Evolutionary conservation across 1,140 invertebrate genomes (phyloP).

Genomic region (Parasteatoda tepidariorum): DNA sequence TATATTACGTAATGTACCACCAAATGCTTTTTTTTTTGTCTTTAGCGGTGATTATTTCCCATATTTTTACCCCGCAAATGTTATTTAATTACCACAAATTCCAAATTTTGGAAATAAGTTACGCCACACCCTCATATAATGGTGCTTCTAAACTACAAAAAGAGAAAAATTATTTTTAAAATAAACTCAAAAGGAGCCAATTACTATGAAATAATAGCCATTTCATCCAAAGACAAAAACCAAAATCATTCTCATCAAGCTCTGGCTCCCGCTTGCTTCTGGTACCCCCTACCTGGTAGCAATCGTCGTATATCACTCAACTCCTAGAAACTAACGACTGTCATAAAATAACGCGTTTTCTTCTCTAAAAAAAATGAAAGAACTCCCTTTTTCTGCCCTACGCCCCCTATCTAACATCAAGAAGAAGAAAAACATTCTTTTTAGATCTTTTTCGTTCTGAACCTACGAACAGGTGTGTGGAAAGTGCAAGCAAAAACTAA

Average conservation of each 20-base stretch:
- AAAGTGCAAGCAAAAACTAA: constrained; percentile 48
- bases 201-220: neutral
- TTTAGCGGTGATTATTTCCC: too few relatives aligned
- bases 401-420: constrained; percentile 24
- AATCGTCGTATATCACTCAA: constrained; percentile 54
- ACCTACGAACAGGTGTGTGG: constrained; percentile 36
- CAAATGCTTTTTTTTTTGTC: too few relatives aligned
- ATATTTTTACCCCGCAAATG: too few relatives aligned
- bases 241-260: constrained; percentile 14
- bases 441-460: neutral
- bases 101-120: too few relatives aligned
- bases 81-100: too few relatives aligned
- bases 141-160: neutral
- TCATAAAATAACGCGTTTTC: constrained; percentile 57
- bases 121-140: too few relatives aligned
- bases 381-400: neutral
- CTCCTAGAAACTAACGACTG: constrained; percentile 43
- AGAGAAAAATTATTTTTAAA: neutral
- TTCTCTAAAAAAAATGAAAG: neutral
- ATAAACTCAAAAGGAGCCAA: neutral
- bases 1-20: too few relatives aligned
- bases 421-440: neutral
- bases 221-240: neutral
- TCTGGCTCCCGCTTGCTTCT: constrained; percentile 34
- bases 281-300: constrained; percentile 26